These are phyloP conservation scores for Elegia similella DNA, from an alignment of 2,888 invertebrate species.

Conservation along the genomic window DNA sequence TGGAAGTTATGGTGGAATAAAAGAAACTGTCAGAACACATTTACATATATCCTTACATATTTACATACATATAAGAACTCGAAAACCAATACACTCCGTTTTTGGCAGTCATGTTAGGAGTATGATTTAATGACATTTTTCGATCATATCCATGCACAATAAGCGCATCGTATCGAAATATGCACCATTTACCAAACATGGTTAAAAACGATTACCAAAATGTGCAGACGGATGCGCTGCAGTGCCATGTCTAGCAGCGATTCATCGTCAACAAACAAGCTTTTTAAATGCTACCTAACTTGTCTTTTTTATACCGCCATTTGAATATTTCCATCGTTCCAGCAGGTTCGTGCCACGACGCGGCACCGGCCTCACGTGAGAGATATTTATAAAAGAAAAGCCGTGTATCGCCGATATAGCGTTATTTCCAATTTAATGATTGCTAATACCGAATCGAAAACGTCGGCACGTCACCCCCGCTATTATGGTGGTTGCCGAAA, in stretches of 20 bases:
- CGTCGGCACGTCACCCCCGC: constrained; percentile 66
- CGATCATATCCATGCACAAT: no score
- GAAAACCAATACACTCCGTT: no score
- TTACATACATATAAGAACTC: no score
- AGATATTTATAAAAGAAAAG: constrained; percentile 81
- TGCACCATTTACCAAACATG: constrained; percentile 21
- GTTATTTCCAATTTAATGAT: constrained; percentile 82
- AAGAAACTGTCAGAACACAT: no score
- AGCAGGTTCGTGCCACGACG: constrained; percentile 76
- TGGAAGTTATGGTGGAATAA: no score
- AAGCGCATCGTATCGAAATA: no score
- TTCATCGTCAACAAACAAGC: constrained; percentile 80
- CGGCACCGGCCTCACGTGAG: constrained; percentile 79
- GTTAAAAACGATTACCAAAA: constrained; percentile 36
- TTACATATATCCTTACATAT: no score
- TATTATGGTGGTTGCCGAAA: constrained; percentile 54
- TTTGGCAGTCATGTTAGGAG: no score
- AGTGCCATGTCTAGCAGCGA: constrained; percentile 75
- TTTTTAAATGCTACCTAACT: constrained; percentile 82
- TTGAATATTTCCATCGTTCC: constrained; percentile 80
- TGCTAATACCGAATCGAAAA: constrained; percentile 75
- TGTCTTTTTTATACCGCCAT: constrained; percentile 81
- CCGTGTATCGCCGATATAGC: constrained; percentile 76
- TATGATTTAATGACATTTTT: no score
- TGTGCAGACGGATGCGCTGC: constrained; percentile 55